These are phyloP conservation scores for Zaprionus lineosus DNA, from an alignment of 2,888 invertebrate species.

Conservation along the genomic window DNA sequence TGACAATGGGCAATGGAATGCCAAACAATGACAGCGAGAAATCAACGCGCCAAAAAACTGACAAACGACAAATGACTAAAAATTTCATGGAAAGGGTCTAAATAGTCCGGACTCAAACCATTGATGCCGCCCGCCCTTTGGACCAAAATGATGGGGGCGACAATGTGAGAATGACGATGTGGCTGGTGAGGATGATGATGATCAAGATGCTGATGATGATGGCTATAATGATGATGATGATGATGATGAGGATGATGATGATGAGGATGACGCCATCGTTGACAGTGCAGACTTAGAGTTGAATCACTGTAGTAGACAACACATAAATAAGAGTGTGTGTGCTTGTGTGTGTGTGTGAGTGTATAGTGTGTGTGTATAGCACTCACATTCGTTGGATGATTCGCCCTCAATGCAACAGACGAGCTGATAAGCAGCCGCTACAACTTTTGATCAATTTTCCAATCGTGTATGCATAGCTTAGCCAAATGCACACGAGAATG, in stretches of 20 bases:
- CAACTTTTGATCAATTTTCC: conserved; percentile 28
- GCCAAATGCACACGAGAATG: conserved; percentile 16
- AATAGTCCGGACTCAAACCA: too few relatives aligned
- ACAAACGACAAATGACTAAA: conserved; percentile 68
- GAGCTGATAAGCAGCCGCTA: conserved; percentile 26
- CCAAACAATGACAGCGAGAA: conserved; percentile 66
- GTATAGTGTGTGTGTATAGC: conserved; percentile 4
- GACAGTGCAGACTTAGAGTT: conserved; percentile 16
- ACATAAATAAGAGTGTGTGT: neutral
- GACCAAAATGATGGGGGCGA: too few relatives aligned
- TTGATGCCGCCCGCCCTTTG: too few relatives aligned
- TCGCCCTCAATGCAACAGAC: neutral
- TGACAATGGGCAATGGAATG: conserved; percentile 38
- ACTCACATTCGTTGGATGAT: conserved; percentile 14
- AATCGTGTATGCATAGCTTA: conserved; percentile 49
- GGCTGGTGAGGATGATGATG: neutral
- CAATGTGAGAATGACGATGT: neutral
- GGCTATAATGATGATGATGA: conserved; percentile 10
- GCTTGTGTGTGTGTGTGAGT: conserved; percentile 1
- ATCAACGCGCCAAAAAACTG: conserved; percentile 71
- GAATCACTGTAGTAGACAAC: conserved; percentile 10
- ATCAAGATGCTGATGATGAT: neutral
- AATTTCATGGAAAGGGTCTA: conserved; percentile 40
- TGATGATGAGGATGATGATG: conserved; percentile 19
- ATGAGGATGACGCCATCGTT: conserved; percentile 33